Evolutionary conservation across 2,888 invertebrate species (phyloP), one percentile per base, ranked within the genome.

Genomic region (Enchytraeus crypticus): DNA sequence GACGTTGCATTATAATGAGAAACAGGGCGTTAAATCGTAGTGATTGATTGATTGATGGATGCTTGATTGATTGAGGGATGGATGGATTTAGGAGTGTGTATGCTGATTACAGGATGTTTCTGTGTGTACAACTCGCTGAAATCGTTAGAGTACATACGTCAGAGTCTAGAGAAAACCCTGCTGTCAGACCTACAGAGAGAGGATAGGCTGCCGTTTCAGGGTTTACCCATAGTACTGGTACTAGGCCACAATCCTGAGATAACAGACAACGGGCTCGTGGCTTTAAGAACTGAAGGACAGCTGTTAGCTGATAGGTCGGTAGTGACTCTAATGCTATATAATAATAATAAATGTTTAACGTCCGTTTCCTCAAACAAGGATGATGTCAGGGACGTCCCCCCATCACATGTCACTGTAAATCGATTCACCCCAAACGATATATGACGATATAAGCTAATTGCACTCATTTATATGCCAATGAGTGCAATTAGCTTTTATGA

Each of bases 81-180:
- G n/a, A n/a, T n/a, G n/a, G n/a, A n/a, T n/a, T n/a, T n/a, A n/a
- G n/a, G n/a, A n/a, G n/a, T n/a, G n/a, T n/a, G n/a, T n/a, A n/a
- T n/a, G n/a, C n/a, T n/a, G n/a, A n/a, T n/a, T n/a, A n/a, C 73
- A 81, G 82, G 81, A 64, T 81, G 81, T 71, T 73, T 82, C 62
- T 82, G 82, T 73, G 79, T 82, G 49, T 96, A 89, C 79, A 89
- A 91, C 72, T 90, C 92, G 73, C 88, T 88, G 71, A 88, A 90
- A 73, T 89, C 92, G 0, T 89, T 95, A 73, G 92, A 93, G 74
- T 93, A 90, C 77, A 87, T 96, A 56, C 84, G 90, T 69, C 88
- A 89, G 62, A 91, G 91, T 77, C 84, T 96, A 67, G 91, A 93
- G 77, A 90, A 92, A 78, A 92, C 92, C 2, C 82, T 95, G 30